These are phyloP conservation scores for Synanceia verrucosa DNA, from an alignment of 2,797 vertebrate species.

Conservation along the genomic window DNA sequence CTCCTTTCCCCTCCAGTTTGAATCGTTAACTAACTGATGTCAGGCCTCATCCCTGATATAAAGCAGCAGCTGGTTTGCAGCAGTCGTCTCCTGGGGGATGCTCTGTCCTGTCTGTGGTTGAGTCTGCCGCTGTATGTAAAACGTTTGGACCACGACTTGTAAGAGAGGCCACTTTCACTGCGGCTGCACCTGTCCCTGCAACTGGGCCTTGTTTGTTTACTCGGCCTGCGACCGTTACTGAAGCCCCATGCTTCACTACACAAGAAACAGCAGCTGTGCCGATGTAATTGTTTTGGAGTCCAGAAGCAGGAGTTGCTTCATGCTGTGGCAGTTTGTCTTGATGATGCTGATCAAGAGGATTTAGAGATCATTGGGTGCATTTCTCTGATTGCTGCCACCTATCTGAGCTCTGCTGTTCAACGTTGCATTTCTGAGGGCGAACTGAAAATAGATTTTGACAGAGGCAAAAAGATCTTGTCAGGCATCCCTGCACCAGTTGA, in stretches of 20 bases:
- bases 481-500: slow-evolving; percentile 6
- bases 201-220: slow-evolving; percentile 76
- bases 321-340: slow-evolving; percentile 8
- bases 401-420: slow-evolving; percentile 1
- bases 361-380: background rate
- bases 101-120: slow-evolving; percentile 62
- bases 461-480: slow-evolving; percentile 13
- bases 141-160: slow-evolving; percentile 37
- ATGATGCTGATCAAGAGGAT: slow-evolving; percentile 5
- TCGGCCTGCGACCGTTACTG: slow-evolving; percentile 74
- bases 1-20: background rate
- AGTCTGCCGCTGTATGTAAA: slow-evolving; percentile 39
- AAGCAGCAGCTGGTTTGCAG: slow-evolving; percentile 44
- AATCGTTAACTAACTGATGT: background rate
- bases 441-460: slow-evolving; percentile 49
- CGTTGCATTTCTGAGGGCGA: slow-evolving; percentile 14
- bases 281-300: slow-evolving; percentile 66
- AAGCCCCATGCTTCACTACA: slow-evolving; percentile 72
- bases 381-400: background rate
- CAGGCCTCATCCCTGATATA: slow-evolving; percentile 7
- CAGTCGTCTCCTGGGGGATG: slow-evolving; percentile 49
- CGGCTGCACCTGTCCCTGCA: slow-evolving; percentile 73
- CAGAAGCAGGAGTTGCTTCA: slow-evolving; percentile 46
- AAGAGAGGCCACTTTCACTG: slow-evolving; percentile 69
- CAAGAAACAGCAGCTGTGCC: slow-evolving; percentile 77